A percentile compares a stretch with the other conserved stretches of the same genome.
These are phyloP conservation scores for Steromphala cineraria DNA, from an alignment of 2,888 invertebrate genomes.

Conservation along the genomic window DNA sequence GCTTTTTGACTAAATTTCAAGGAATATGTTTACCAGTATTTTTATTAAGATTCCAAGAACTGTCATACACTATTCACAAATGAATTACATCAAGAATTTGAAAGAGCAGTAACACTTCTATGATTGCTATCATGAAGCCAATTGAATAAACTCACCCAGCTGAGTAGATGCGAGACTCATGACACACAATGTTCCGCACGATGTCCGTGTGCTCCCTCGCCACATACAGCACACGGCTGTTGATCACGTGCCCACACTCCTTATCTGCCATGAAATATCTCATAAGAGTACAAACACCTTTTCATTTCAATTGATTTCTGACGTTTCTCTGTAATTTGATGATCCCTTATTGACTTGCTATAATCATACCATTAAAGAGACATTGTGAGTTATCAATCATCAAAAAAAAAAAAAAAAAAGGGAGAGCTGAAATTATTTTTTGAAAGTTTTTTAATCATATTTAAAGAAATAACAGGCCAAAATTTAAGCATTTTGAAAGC, in stretches of 20 bases:
- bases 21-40: too few species aligned
- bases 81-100: background rate
- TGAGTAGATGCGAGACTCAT: conserved; percentile 73
- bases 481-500: too few species aligned
- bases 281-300: background rate
- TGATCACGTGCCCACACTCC: conserved; percentile 70
- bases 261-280: conserved; percentile 54
- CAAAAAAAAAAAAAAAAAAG: too few species aligned
- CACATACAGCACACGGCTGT: conserved; percentile 57
- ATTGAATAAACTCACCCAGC: conserved; percentile 73
- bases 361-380: background rate
- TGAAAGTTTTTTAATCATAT: too few species aligned
- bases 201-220: conserved; percentile 73
- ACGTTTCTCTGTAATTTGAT: too few species aligned
- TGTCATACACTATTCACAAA: too few species aligned
- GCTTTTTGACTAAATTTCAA: too few species aligned
- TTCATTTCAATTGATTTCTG: too few species aligned
- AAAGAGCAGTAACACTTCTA: background rate
- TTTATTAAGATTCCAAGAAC: too few species aligned
- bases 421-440: too few species aligned
- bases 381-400: too few species aligned
- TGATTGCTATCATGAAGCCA: background rate
- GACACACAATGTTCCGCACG: conserved; percentile 70
- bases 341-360: background rate
- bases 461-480: too few species aligned